A percentile compares a stretch with the other conserved stretches of the same genome.
These are phyloP conservation scores for Trachelus stipa DNA, from an alignment of 2,888 invertebrate species.

Conservation along the genomic window DNA sequence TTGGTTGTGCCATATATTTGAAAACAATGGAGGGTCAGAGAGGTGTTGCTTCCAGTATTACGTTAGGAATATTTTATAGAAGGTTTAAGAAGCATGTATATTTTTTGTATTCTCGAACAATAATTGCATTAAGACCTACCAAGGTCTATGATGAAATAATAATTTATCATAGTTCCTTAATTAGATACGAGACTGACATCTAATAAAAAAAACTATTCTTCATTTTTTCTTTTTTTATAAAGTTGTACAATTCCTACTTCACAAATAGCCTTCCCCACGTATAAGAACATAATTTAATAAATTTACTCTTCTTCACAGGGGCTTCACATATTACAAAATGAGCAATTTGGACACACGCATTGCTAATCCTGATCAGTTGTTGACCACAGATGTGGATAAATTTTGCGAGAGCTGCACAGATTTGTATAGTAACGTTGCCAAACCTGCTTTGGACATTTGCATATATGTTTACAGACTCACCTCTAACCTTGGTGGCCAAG, in stretches of 20 bases:
- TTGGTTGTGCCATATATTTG: not conserved
- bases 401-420: slow-evolving; percentile 97
- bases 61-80: not conserved
- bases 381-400: slow-evolving; percentile 97
- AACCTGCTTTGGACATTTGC: slow-evolving; percentile 93
- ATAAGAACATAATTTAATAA: not conserved
- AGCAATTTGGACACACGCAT: slow-evolving; percentile 95
- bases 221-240: not conserved
- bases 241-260: not conserved
- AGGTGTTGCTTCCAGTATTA: slow-evolving; percentile 23
- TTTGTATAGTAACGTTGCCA: slow-evolving; percentile 95
- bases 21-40: slow-evolving; percentile 29
- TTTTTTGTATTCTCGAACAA: too few species aligned
- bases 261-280: not conserved
- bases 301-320: slow-evolving; percentile 69
- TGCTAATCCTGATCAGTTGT: slow-evolving; percentile 93
- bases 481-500: slow-evolving; percentile 84
- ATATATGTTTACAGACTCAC: slow-evolving; percentile 94
- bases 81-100: too few species aligned
- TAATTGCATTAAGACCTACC: too few species aligned
- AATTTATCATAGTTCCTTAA: too few species aligned
- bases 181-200: too few species aligned
- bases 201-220: too few species aligned
- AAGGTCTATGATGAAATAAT: too few species aligned
- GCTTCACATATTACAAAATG: slow-evolving; percentile 97